These are phyloP conservation scores for Neodontobutis hainanensis DNA, from an alignment of 2,113 vertebrate species.

Conservation along the genomic window DNA sequence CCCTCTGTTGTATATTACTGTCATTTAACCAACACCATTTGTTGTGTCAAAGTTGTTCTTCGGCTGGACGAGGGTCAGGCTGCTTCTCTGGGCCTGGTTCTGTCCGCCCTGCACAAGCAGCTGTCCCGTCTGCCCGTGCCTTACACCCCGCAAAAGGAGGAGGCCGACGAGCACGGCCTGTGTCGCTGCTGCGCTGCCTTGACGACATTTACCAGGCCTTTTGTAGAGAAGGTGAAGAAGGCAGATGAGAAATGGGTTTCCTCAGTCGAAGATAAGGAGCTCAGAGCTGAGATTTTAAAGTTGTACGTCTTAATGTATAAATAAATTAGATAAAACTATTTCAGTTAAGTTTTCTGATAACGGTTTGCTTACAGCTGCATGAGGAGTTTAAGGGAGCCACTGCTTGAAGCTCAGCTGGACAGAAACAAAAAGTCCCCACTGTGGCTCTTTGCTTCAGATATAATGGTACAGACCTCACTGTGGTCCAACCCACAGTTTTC, in stretches of 20 bases:
- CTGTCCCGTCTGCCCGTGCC: slow-evolving; percentile 89
- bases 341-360: neutral
- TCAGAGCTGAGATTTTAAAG: slow-evolving; percentile 86
- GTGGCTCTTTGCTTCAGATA: slow-evolving; percentile 84
- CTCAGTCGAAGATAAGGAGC: slow-evolving; percentile 61
- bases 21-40: slow-evolving; percentile 6
- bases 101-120: slow-evolving; percentile 87
- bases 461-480: slow-evolving; percentile 78
- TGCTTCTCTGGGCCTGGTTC: slow-evolving; percentile 80
- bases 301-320: slow-evolving; percentile 81
- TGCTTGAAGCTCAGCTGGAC: slow-evolving; percentile 86
- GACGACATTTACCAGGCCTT: slow-evolving; percentile 82
- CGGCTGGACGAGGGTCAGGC: slow-evolving; percentile 82
- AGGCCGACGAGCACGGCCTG: slow-evolving; percentile 83
- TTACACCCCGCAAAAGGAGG: slow-evolving; percentile 84
- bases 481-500: neutral
- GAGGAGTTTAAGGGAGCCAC: slow-evolving; percentile 86
- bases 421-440: slow-evolving; percentile 75
- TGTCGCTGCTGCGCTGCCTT: slow-evolving; percentile 85
- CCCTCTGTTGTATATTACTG: slow-evolving; percentile 57
- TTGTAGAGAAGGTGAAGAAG: slow-evolving; percentile 81
- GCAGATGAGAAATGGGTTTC: slow-evolving; percentile 53
- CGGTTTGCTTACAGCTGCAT: slow-evolving; percentile 82
- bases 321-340: neutral
- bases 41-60: slow-evolving; percentile 79